phyloP scores from a whole-genome alignment of 1,140 invertebrate genomes.

The Caenorhabditis inopinata region DNA sequence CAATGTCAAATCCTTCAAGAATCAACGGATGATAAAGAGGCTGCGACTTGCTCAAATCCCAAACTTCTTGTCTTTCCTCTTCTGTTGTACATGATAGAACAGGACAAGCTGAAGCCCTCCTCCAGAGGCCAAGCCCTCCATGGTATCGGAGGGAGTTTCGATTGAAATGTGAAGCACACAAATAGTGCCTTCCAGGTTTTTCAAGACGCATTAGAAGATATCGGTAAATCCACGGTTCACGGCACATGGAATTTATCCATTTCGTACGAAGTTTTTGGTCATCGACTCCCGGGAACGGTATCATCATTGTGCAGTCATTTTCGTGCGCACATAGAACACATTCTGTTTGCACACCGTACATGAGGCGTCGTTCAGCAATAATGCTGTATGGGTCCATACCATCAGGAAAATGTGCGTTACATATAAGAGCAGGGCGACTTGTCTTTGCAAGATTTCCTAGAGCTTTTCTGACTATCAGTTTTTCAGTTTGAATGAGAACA shows the following conservation, averaged over 20 bases:
- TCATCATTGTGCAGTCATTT: background rate
- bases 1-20: background rate
- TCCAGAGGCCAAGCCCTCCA: background rate
- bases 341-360: constrained; percentile 7
- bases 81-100: background rate
- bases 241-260: constrained; percentile 20
- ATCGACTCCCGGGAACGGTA: background rate
- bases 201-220: background rate
- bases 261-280: background rate
- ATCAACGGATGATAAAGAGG: constrained; percentile 11
- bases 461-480: background rate
- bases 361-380: background rate
- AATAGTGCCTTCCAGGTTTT: constrained; percentile 27
- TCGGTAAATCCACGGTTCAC: background rate
- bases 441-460: background rate
- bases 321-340: background rate
- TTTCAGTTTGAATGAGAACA: constrained; percentile 5
- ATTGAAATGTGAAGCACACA: constrained; percentile 32
- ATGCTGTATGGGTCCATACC: constrained; percentile 1
- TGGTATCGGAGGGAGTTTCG: background rate
- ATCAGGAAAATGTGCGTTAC: background rate
- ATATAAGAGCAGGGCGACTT: background rate
- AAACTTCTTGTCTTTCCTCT: constrained; percentile 24
- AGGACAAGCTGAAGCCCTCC: background rate
- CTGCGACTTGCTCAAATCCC: constrained; percentile 1